Base-by-base conservation (phyloP, 2,797 vertebrate genomes). In the Syndactyla subalaris region DNA sequence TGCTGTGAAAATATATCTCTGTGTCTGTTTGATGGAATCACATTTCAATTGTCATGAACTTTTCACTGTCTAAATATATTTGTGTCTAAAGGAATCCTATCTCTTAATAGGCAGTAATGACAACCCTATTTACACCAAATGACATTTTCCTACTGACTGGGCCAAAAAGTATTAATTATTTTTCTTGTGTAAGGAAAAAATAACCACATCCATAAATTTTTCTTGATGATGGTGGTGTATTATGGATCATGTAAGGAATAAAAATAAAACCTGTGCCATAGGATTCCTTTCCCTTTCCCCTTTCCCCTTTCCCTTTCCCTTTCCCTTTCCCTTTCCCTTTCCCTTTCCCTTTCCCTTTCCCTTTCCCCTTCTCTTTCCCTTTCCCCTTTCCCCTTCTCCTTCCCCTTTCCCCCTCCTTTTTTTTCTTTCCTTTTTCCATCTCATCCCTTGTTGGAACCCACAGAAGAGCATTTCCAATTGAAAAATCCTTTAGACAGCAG, bases 1-100 rank as follows among this genome's bases (percentile, higher is more conserved):
- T n/a, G 34, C 70, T 91, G 23, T 76, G 79, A 83, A 92, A 93
- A 94, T 62, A 73, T 32, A 66, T 63, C 66, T 86, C 14, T 58
- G 18, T 6, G 88, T 88, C 73, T 91, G 45, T 78, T 94, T 86
- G 82, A 89, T 84, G 59, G 80, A 93, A 86, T 86, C 67, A 76
- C 70, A 90, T 90, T 96, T 90, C 83, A 88, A 67, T 96, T 97
- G 94, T 92, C 38, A 57, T 71, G 79, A 96, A 88, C 70, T 97
- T 94, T 94, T 77, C 57, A 58, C 29, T 49, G 45, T 65, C 67
- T 85, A 88, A 90, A 93, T 86, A 20, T 63, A 88, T 88, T 92
- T 92, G 34, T 39, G 46, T 87, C 77, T 68, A 86, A 92, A 86
- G 71, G 85, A 91, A 89, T 91, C 4, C 7, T 74, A 36, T 88